Conservation (phyloP, 2,113 vertebrate genomes). For the Hypocryptadius cinnamomeus region DNA sequence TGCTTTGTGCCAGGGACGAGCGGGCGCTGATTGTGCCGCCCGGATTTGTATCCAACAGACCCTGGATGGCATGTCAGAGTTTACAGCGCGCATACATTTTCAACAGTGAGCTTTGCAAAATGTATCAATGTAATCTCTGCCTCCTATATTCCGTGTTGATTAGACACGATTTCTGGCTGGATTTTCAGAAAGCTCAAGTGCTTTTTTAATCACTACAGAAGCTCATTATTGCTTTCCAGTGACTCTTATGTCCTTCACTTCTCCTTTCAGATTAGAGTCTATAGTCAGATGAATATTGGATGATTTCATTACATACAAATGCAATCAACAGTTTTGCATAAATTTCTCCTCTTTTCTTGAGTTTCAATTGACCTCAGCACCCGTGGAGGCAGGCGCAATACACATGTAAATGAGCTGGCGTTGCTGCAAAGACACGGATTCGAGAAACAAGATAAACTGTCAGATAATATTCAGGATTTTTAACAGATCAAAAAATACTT, state of each 20-base stretch:
- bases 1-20: slow-evolving; percentile 67
- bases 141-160: slow-evolving; percentile 84
- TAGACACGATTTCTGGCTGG: slow-evolving; percentile 81
- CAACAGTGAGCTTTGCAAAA: slow-evolving; percentile 72
- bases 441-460: slow-evolving; percentile 58
- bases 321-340: slow-evolving; percentile 89
- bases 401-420: slow-evolving; percentile 82
- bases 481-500: slow-evolving; percentile 56
- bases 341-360: slow-evolving; percentile 83
- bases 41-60: slow-evolving; percentile 62
- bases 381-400: slow-evolving; percentile 79
- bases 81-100: slow-evolving; percentile 74
- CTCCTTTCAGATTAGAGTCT: slow-evolving; percentile 83
- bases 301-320: slow-evolving; percentile 88
- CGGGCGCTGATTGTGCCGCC: slow-evolving; percentile 67
- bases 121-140: slow-evolving; percentile 79
- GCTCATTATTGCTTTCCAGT: slow-evolving; percentile 82
- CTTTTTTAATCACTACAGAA: slow-evolving; percentile 88
- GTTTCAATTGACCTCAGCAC: slow-evolving; percentile 85
- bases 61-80: slow-evolving; percentile 68
- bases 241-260: slow-evolving; percentile 94
- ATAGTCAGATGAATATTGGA: slow-evolving; percentile 87
- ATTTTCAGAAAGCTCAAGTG: slow-evolving; percentile 83
- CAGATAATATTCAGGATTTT: slow-evolving; percentile 54
- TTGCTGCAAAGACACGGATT: slow-evolving; percentile 65